These are phyloP conservation scores for Taenaris catops DNA, from an alignment of 2,888 invertebrate species.

Conservation along the genomic window DNA sequence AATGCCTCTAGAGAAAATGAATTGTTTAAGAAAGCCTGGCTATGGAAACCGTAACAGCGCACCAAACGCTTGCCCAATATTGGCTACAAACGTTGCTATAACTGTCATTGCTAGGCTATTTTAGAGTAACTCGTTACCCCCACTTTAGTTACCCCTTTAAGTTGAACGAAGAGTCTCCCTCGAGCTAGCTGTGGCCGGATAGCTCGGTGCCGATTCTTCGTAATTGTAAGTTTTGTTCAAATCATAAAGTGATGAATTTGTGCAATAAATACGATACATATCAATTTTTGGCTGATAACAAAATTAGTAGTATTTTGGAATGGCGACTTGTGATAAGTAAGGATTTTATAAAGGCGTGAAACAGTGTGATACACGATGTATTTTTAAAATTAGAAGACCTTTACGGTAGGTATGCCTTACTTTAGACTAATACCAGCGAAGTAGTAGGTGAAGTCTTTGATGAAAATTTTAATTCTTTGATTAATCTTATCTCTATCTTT, in stretches of 20 bases:
- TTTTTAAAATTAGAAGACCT: constrained; percentile 60
- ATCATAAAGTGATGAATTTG: constrained; percentile 66
- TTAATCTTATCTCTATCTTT: constrained; percentile 5
- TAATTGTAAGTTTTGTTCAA: constrained; percentile 39
- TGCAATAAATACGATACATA: constrained; percentile 72
- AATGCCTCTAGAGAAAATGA: constrained; percentile 91
- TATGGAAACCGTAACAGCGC: constrained; percentile 55
- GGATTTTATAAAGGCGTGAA: constrained; percentile 42
- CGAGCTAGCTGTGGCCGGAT: constrained; percentile 75
- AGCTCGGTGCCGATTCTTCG: constrained; percentile 48
- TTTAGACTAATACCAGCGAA: constrained; percentile 46
- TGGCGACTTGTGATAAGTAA: constrained; percentile 65
- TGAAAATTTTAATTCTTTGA: constrained; percentile 6
- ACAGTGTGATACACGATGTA: constrained; percentile 53
- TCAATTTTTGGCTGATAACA: constrained; percentile 72
- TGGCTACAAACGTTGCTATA: constrained; percentile 43
- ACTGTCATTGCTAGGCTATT: constrained; percentile 50
- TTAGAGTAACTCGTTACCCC: constrained; percentile 32
- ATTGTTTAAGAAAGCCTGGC: constrained; percentile 85
- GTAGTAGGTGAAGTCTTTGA: constrained; percentile 34
- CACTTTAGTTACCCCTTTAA: constrained; percentile 31
- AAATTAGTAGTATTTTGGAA: constrained; percentile 53
- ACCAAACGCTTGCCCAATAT: constrained; percentile 34
- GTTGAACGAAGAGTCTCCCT: constrained; percentile 43
- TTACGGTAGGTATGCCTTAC: constrained; percentile 64